phyloP scores from a whole-genome alignment of 2,888 invertebrate genomes.

The Melolontha melolontha region DNA sequence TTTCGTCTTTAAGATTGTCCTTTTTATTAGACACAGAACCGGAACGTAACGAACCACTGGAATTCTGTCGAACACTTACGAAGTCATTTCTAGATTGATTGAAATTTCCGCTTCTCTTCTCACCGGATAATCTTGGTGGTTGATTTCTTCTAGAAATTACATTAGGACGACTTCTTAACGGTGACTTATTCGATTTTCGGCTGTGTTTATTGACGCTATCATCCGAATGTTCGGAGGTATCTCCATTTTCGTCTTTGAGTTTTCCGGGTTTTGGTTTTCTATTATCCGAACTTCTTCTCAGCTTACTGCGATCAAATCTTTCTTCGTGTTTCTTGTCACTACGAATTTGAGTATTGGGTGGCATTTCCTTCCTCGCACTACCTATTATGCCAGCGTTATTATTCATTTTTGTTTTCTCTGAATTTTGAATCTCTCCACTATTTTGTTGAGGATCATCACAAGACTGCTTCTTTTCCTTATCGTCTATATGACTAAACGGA shows the following conservation, averaged over 20 bases:
- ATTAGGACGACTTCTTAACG: conserved; percentile 23
- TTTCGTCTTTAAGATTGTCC: conserved; percentile 66
- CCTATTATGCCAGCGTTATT: conserved; percentile 43
- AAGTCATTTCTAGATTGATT: conserved; percentile 47
- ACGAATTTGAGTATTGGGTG: conserved; percentile 46
- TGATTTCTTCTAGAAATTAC: conserved; percentile 49
- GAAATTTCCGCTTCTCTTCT: conserved; percentile 55
- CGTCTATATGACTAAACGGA: conserved; percentile 72
- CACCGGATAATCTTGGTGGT: conserved; percentile 52
- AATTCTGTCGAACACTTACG: conserved; percentile 57
- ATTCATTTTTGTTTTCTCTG: conserved; percentile 68
- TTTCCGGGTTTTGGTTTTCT: conserved; percentile 40
- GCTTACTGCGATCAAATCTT: conserved; percentile 40
- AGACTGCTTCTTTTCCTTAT: conserved; percentile 58
- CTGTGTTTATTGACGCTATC: conserved; percentile 34
- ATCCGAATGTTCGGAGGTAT: conserved; percentile 83
- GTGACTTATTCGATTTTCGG: conserved; percentile 36
- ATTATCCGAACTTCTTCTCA: conserved; percentile 55
- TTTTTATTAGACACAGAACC: conserved; percentile 57
- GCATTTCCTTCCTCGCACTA: conserved; percentile 42
- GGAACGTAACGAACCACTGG: conserved; percentile 58
- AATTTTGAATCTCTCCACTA: no score
- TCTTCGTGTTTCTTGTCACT: conserved; percentile 37
- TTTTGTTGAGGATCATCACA: conserved; percentile 50
- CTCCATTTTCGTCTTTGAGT: conserved; percentile 73